These are phyloP conservation scores for Gibbula magus DNA, from an alignment of 2,888 invertebrate species.

Conservation along the genomic window DNA sequence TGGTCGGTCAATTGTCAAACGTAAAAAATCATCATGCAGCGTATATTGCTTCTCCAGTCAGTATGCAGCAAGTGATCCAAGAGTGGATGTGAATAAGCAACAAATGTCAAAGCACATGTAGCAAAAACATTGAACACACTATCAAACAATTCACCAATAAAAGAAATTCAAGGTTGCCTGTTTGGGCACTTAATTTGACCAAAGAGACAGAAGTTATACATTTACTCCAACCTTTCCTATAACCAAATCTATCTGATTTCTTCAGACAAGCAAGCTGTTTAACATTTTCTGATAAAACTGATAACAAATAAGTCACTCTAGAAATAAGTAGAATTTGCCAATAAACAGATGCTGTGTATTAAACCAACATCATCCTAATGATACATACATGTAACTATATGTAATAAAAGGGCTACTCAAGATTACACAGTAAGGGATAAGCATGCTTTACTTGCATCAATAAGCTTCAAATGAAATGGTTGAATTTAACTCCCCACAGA, in stretches of 20 bases:
- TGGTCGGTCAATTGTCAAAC: no score
- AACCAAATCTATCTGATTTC: background rate
- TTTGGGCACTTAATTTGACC: background rate
- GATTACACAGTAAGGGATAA: background rate
- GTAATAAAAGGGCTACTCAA: background rate
- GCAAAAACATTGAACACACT: slow-evolving; percentile 11
- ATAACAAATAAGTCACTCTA: background rate
- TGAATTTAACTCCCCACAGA: background rate
- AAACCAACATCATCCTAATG: background rate
- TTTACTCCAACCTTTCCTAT: background rate
- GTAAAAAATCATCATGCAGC: no score
- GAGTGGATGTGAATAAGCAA: background rate
- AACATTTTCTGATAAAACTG: background rate
- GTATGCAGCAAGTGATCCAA: background rate
- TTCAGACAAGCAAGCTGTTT: background rate
- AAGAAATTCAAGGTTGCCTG: background rate
- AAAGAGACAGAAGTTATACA: background rate
- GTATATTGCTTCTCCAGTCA: background rate
- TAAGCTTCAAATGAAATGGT: background rate
- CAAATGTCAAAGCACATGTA: slow-evolving; percentile 5
- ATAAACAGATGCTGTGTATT: background rate
- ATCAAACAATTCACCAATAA: slow-evolving; percentile 1
- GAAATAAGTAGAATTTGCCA: slow-evolving; percentile 20
- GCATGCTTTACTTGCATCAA: background rate
- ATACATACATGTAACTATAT: slow-evolving; percentile 19